These are phyloP conservation scores for Caiman crocodilus DNA, from an alignment of 2,797 vertebrate species.

Conservation along the genomic window DNA sequence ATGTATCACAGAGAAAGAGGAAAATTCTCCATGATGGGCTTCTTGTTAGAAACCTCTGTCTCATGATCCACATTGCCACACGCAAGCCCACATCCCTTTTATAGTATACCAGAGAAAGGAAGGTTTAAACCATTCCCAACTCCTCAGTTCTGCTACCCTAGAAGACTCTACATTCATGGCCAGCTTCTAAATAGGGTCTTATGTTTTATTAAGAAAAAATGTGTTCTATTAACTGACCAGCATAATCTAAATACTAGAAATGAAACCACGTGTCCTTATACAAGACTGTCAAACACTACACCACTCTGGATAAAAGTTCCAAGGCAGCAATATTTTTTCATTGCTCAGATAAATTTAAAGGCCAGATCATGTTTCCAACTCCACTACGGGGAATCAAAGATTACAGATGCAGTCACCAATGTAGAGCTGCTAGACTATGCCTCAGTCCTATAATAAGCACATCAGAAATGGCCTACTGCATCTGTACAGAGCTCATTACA, in stretches of 20 bases:
- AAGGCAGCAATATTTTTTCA: neutral
- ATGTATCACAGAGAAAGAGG: neutral
- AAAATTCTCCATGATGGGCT: accelerated
- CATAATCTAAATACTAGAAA: neutral
- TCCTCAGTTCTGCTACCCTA: neutral
- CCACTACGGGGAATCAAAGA: neutral
- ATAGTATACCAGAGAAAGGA: neutral
- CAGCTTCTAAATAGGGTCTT: neutral
- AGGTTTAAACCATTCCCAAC: neutral
- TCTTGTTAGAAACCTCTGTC: neutral
- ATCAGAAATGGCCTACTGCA: neutral
- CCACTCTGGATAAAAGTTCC: neutral
- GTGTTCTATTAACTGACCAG: neutral
- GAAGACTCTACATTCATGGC: neutral
- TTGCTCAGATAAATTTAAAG: neutral
- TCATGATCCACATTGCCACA: neutral
- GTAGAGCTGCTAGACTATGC: neutral
- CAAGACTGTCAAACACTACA: neutral
- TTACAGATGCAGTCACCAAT: neutral
- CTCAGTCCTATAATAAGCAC: neutral
- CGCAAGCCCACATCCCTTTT: neutral
- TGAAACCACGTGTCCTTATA: neutral
- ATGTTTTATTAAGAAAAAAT: neutral
- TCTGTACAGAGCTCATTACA: neutral
- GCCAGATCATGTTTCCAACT: neutral